Base-by-base conservation (phyloP, 2,797 vertebrate species). In the Darevskia mixta region DNA sequence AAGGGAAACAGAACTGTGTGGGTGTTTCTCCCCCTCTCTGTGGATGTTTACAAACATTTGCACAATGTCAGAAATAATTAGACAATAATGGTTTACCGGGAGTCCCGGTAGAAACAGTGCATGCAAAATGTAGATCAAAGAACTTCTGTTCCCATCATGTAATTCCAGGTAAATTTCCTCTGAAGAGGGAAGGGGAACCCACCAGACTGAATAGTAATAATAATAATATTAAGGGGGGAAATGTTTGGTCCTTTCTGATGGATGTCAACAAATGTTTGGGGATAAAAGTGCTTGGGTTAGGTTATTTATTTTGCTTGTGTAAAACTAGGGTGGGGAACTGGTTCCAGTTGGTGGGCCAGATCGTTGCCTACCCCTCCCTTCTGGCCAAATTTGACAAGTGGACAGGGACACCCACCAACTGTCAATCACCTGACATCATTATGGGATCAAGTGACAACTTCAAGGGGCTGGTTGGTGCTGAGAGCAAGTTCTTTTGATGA, bases 21-120 rank as follows among this genome's bases (percentile, higher is more conserved):
- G 83, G 94, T 92, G 83, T 93, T 92, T 93, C 88, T 92, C 95
- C 96, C 86, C 18, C 25, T 88, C 92, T 85, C 15, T 27, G 93
- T 95, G 94, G 92, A 96, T 95, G 92, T 96, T 96, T 96, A 96
- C 93, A 95, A 96, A 96, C 93, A 95, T 97, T 97, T 96, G 93
- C 95, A 94, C 94, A 93, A 92, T 43, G 93, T 97, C 96, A 96
- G 89, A 96, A 95, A 96, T 97, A 97, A 97, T 97, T 96, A 96
- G 95, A 95, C 93, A 94, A 95, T 95, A 96, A 87, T 90, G 82
- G 87, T 93, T 55, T 95, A 91, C 91, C 7, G 27, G 82, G 91
- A 89, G 83, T 91, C 88, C 61, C 32, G 77, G 86, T 87, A 94
- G 88, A 95, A 96, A 92, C 83, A 84, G 92, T 86, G 87, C 1